These are phyloP conservation scores for Aspidiotus destructor DNA, from an alignment of 2,888 invertebrate genomes.

Conservation along the genomic window DNA sequence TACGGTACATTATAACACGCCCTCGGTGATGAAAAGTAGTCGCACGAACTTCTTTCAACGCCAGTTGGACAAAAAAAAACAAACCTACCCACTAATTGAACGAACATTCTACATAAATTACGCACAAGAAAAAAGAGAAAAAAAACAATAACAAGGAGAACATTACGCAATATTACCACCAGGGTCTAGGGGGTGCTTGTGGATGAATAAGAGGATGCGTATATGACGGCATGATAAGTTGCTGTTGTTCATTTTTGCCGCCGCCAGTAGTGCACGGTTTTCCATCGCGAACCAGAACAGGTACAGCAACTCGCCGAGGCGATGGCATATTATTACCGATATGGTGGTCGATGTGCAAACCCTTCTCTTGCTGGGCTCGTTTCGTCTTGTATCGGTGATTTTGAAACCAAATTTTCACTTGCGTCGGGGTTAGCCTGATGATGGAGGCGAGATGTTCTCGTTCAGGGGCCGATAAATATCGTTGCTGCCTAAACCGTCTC, in stretches of 20 bases:
- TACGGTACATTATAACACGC: not conserved
- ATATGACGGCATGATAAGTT: constrained; percentile 39
- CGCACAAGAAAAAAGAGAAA: constrained; percentile 14
- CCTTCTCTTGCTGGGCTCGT: constrained; percentile 90
- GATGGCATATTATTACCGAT: constrained; percentile 56
- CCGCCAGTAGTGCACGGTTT: constrained; percentile 62
- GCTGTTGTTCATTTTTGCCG: constrained; percentile 34
- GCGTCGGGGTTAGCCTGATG: constrained; percentile 91
- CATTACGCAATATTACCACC: constrained; percentile 38
- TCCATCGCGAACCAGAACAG: constrained; percentile 87
- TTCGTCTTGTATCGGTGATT: constrained; percentile 99
- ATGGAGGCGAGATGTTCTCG: constrained; percentile 90
- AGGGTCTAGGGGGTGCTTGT: constrained; percentile 43
- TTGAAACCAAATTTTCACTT: constrained; percentile 97
- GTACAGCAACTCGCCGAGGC: constrained; percentile 85
- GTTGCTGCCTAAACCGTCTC: constrained; percentile 85
- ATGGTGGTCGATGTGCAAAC: constrained; percentile 38
- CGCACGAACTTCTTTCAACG: not conserved
- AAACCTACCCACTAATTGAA: constrained; percentile 5
- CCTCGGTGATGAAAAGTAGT: not conserved
- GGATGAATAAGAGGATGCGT: constrained; percentile 45
- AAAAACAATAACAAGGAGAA: constrained; percentile 16
- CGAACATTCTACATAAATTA: not conserved
- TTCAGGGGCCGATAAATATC: constrained; percentile 95
- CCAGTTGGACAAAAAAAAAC: not conserved